Conservation (phyloP, 2,888 invertebrate species). For the Heliconius erato region DNA sequence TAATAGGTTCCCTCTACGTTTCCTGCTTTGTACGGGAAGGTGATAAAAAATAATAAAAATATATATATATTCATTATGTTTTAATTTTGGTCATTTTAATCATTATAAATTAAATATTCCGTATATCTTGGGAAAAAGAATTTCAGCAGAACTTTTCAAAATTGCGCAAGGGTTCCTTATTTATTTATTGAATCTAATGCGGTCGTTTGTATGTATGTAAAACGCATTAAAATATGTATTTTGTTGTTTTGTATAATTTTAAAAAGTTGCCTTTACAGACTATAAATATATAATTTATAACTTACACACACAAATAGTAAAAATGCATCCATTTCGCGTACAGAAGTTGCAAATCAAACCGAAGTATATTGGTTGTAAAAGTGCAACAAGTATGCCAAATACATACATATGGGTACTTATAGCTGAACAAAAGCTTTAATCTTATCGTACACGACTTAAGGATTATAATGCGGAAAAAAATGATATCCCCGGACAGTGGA, state of each 20-base stretch:
- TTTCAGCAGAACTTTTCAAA: not conserved
- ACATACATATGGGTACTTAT: constrained; percentile 57
- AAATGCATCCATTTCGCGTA: constrained; percentile 67
- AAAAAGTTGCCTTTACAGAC: not conserved
- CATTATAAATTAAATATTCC: not conserved
- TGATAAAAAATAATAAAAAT: too few species aligned
- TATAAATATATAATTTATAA: constrained; percentile 46
- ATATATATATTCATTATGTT: too few species aligned
- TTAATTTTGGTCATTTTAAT: too few species aligned
- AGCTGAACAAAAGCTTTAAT: constrained; percentile 16
- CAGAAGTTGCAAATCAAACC: constrained; percentile 84
- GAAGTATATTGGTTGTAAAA: constrained; percentile 85
- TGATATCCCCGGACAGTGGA: constrained; percentile 48
- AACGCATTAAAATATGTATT: not conserved
- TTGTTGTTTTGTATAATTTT: not conserved
- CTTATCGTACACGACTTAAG: constrained; percentile 54
- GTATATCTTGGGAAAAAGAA: not conserved
- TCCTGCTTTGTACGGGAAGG: too few species aligned
- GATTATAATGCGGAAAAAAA: constrained; percentile 41
- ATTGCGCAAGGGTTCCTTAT: not conserved
- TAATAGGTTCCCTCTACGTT: not conserved
- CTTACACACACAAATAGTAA: constrained; percentile 57
- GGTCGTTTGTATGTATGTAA: not conserved
- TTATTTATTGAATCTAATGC: not conserved
- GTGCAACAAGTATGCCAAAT: constrained; percentile 84